Evolutionary conservation across 2,888 invertebrate species (phyloP).

Genomic region (Drosophila maculinotata): DNA sequence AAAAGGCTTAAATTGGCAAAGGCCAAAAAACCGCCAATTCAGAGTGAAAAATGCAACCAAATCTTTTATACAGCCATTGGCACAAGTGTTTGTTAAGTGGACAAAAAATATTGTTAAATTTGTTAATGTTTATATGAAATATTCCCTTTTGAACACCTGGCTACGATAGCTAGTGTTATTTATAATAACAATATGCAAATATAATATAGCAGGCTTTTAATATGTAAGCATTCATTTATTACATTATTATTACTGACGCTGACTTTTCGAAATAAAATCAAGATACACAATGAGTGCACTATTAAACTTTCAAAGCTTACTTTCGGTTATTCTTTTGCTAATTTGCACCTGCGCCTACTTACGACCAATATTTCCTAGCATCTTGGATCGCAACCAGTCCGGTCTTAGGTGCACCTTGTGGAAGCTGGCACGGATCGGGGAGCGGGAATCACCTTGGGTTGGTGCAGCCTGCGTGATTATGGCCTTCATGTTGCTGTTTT

Average conservation of each 20-base stretch:
- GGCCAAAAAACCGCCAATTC: slow-evolving; percentile 7
- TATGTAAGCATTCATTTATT: neutral
- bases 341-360: slow-evolving; percentile 99
- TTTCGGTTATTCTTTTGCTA: slow-evolving; percentile 94
- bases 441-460: slow-evolving; percentile 98
- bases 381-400: slow-evolving; percentile 96
- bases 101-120: neutral
- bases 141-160: too few species aligned
- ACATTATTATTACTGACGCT: neutral
- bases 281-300: slow-evolving; percentile 90
- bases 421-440: slow-evolving; percentile 99
- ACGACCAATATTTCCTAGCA: slow-evolving; percentile 93
- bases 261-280: neutral
- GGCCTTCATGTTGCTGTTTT: slow-evolving; percentile 95
- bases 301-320: slow-evolving; percentile 98
- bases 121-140: neutral
- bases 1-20: slow-evolving; percentile 28
- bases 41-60: neutral
- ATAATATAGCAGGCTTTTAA: slow-evolving; percentile 8
- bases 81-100: neutral
- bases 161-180: too few species aligned
- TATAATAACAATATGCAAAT: too few species aligned
- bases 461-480: slow-evolving; percentile 94
- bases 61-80: neutral
- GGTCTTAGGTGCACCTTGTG: slow-evolving; percentile 98